A percentile compares a stretch with the other conserved stretches of the same genome.
phyloP scores from a whole-genome alignment of 2,797 vertebrate species.

The Chloroceryle inda region DNA sequence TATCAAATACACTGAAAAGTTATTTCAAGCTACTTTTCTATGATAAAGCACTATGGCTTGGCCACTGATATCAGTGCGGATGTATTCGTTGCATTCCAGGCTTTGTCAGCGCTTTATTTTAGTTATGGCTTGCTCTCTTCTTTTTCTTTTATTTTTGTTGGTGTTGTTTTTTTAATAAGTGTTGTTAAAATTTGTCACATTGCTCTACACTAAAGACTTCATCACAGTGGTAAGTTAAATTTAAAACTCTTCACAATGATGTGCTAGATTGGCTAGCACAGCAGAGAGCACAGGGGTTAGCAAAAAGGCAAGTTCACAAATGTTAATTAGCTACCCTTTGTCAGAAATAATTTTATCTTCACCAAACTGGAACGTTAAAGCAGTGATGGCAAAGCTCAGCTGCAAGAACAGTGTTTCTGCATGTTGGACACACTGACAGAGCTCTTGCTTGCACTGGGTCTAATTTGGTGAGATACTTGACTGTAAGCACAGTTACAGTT shows the following conservation, averaged over 20 bases:
- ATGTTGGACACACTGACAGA: background rate
- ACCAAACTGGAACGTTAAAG: background rate
- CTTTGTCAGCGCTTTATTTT: slow-evolving; percentile 11
- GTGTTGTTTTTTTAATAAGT: slow-evolving; percentile 10
- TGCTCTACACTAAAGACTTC: background rate
- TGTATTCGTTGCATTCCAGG: slow-evolving; percentile 20
- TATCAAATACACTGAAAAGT: slow-evolving; percentile 41
- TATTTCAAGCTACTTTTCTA: slow-evolving; percentile 55
- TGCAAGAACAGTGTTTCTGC: background rate
- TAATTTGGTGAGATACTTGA: background rate
- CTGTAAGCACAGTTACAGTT: background rate
- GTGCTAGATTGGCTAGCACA: background rate
- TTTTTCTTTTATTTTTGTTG: background rate
- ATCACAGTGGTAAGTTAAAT: background rate
- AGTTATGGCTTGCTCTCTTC: slow-evolving; percentile 28
- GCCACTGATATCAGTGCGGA: slow-evolving; percentile 4
- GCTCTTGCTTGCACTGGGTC: background rate
- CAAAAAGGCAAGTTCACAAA: background rate
- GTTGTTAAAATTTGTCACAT: slow-evolving; percentile 9
- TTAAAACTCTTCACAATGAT: background rate
- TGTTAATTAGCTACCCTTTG: background rate
- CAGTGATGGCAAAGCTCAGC: background rate
- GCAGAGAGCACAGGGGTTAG: background rate
- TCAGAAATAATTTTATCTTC: background rate
- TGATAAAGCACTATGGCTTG: slow-evolving; percentile 43